Percentiles rank a stretch among this genome's conserved stretches.
Evolutionary conservation across 2,797 vertebrate species (phyloP).

Genomic region (Eulemur mongoz): DNA sequence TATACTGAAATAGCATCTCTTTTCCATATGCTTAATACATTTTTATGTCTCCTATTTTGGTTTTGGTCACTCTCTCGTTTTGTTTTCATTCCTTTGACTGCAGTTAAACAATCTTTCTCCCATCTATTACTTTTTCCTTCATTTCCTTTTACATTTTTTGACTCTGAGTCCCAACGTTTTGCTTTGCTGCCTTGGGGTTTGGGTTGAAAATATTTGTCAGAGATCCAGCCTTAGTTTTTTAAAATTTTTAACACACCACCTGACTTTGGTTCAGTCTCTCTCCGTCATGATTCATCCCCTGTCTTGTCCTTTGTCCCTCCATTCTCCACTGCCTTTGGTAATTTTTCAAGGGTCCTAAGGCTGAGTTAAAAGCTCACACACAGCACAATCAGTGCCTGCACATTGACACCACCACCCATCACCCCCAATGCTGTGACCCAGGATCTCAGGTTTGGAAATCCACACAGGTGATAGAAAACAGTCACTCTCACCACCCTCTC

Average conservation of each 20-base stretch:
- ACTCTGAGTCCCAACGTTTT: conserved; percentile 24
- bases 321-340: background rate
- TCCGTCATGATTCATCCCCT: background rate
- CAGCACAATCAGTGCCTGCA: background rate
- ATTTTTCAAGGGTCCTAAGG: background rate
- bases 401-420: background rate
- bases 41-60: background rate
- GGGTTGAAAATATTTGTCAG: background rate
- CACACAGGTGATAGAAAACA: background rate
- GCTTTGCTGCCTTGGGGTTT: background rate
- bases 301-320: background rate
- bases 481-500: background rate
- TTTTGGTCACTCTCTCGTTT: background rate
- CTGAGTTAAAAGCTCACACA: background rate
- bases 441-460: background rate
- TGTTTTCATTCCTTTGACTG: background rate
- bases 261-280: background rate
- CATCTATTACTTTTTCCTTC: conserved; percentile 28
- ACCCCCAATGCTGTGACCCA: background rate
- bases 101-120: conserved; percentile 1
- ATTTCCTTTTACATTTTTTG: background rate
- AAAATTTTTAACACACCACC: background rate
- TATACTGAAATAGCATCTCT: too few relatives aligned
- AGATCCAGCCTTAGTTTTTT: background rate
- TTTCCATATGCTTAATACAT: too few relatives aligned